phyloP scores from a whole-genome alignment of 2,113 vertebrate species.

The Pao palembangensis region DNA sequence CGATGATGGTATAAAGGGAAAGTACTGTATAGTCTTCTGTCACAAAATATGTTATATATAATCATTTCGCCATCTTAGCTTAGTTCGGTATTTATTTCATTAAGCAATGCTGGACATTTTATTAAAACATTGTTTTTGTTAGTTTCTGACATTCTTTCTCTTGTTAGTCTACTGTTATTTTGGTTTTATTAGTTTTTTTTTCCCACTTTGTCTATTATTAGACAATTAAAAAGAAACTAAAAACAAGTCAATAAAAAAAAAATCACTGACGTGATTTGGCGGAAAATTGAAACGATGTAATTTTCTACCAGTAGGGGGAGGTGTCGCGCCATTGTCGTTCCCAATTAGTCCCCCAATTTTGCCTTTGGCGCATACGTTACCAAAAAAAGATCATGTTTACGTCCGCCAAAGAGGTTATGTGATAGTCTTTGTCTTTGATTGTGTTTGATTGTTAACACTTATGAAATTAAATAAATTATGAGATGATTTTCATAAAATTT shows the following conservation, averaged over 20 bases:
- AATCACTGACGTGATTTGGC: neutral
- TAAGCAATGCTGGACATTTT: neutral
- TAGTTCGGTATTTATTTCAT: neutral
- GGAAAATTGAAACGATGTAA: neutral
- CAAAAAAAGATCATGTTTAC: too few relatives aligned
- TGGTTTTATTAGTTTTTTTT: neutral
- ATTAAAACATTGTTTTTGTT: neutral
- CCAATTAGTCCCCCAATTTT: too few relatives aligned
- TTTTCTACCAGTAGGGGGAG: slow-evolving; percentile 30
- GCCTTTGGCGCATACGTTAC: neutral
- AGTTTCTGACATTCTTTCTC: neutral
- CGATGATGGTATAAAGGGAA: neutral
- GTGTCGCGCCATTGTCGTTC: slow-evolving; percentile 11
- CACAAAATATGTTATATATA: too few relatives aligned
- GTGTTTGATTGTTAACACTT: too few relatives aligned
- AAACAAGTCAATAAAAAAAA: neutral
- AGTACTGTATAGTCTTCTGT: too few relatives aligned
- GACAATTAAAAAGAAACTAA: neutral
- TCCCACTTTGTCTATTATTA: neutral
- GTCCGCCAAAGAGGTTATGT: too few relatives aligned
- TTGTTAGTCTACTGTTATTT: neutral
- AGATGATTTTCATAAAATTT: too few relatives aligned
- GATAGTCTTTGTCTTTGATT: too few relatives aligned
- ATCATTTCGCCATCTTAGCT: neutral
- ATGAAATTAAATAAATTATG: too few relatives aligned